Evolutionary conservation across 2,113 vertebrate species (phyloP).

Genomic region (Sander lucioperca): DNA sequence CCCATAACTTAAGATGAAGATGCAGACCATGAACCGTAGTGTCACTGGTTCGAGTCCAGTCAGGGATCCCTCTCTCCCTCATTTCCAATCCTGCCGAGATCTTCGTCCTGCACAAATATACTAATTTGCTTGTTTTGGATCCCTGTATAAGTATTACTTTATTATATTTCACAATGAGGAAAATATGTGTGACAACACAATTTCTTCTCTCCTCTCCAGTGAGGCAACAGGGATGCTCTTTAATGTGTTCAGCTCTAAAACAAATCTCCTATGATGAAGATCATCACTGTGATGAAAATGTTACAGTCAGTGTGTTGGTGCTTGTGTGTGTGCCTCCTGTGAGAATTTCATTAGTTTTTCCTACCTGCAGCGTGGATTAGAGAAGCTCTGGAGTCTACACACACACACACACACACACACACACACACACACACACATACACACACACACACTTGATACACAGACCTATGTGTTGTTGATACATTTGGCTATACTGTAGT

Average conservation of each 20-base stretch:
- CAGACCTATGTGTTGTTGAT: neutral
- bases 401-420: neutral
- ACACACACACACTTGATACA: neutral
- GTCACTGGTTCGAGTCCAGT: neutral
- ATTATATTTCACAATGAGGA: neutral
- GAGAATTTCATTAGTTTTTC: constrained; percentile 1
- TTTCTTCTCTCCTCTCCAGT: neutral
- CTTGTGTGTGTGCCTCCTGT: neutral
- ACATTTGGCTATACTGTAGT: neutral
- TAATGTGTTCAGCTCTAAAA: constrained; percentile 14
- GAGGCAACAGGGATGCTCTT: neutral
- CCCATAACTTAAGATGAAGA: too few species aligned
- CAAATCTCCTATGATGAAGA: neutral
- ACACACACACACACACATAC: neutral
- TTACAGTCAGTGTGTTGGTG: neutral
- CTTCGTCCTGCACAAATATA: neutral
- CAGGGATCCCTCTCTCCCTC: neutral
- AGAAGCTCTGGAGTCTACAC: neutral
- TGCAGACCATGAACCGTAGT: neutral
- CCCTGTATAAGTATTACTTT: neutral
- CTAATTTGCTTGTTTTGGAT: too few species aligned
- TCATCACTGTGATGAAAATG: constrained; percentile 11
- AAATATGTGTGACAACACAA: neutral
- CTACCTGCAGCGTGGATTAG: neutral
- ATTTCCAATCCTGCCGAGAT: neutral